Evolutionary conservation across 2,888 invertebrate species (phyloP).

Genomic region (Cerastoderma edule): DNA sequence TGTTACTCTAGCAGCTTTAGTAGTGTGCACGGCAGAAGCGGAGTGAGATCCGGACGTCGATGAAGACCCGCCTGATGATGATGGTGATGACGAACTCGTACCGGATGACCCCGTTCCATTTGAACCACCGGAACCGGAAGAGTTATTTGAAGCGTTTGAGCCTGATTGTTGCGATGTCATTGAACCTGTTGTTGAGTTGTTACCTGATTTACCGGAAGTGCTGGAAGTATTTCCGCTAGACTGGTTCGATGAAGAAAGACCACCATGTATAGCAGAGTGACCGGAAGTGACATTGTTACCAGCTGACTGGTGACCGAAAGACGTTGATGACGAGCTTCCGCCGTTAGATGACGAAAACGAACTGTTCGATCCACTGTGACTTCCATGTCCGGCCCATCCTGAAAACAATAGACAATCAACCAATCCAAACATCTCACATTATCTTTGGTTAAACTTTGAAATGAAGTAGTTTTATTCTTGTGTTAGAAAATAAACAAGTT

Average conservation of each 20-base stretch:
- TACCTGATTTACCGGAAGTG: slow-evolving; percentile 14
- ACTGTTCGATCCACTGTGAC: slow-evolving; percentile 46
- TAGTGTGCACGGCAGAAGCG: no score
- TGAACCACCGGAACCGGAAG: slow-evolving; percentile 5
- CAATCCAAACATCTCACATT: no score
- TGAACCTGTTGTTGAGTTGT: neutral
- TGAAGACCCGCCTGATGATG: slow-evolving; percentile 26
- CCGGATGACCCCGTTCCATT: slow-evolving; percentile 12
- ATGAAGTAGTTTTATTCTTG: no score
- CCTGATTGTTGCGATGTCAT: slow-evolving; percentile 22
- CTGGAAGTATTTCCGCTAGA: slow-evolving; percentile 14
- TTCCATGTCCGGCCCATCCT: slow-evolving; percentile 20
- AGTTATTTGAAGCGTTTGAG: neutral
- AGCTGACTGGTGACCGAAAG: slow-evolving; percentile 10
- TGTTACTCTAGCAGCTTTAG: slow-evolving; percentile 21
- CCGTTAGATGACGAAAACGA: slow-evolving; percentile 32
- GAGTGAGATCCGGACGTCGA: slow-evolving; percentile 8
- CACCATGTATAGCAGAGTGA: slow-evolving; percentile 14
- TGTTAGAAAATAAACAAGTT: no score
- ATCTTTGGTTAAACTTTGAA: no score
- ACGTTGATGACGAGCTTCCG: slow-evolving; percentile 21
- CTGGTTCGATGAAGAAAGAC: neutral
- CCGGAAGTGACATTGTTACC: slow-evolving; percentile 23
- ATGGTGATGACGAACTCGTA: slow-evolving; percentile 8
- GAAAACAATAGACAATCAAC: no score